Evolutionary conservation across 2,797 vertebrate species (phyloP).

Genomic region (Syngnathus rostellatus): DNA sequence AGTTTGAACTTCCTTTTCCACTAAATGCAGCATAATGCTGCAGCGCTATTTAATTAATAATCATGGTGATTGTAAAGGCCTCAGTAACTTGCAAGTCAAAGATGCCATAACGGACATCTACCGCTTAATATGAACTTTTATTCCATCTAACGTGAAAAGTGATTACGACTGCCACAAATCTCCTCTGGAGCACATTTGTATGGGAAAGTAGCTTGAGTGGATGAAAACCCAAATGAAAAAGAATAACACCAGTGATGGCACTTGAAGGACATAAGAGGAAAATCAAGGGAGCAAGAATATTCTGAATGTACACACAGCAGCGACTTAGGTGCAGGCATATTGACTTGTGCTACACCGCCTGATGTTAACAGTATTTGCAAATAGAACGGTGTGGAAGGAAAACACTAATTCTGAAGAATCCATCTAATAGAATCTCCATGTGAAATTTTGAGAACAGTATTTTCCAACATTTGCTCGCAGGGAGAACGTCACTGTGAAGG

Average conservation of each 20-base stretch:
- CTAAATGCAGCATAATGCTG: background rate
- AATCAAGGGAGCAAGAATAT: constrained; percentile 30
- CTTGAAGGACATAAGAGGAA: constrained; percentile 25
- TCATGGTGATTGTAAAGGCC: background rate
- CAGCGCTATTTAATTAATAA: background rate
- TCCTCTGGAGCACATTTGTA: constrained; percentile 58
- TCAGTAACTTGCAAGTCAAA: background rate
- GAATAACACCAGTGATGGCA: constrained; percentile 29
- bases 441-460: constrained; percentile 28
- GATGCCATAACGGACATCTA: background rate
- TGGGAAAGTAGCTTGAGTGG: constrained; percentile 59
- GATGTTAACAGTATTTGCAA: constrained; percentile 3
- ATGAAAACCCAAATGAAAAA: constrained; percentile 44
- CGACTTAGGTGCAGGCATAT: background rate
- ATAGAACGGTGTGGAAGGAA: background rate
- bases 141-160: background rate
- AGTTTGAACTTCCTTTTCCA: background rate
- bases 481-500: background rate
- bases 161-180: constrained; percentile 20
- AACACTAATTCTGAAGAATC: background rate
- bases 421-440: background rate
- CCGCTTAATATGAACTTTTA: background rate
- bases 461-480: constrained; percentile 2
- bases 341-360: background rate
- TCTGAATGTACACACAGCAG: background rate